Percentiles rank a stretch among this genome's conserved stretches.
phyloP scores from a whole-genome alignment of 2,888 invertebrate species.

The Allacma fusca region DNA sequence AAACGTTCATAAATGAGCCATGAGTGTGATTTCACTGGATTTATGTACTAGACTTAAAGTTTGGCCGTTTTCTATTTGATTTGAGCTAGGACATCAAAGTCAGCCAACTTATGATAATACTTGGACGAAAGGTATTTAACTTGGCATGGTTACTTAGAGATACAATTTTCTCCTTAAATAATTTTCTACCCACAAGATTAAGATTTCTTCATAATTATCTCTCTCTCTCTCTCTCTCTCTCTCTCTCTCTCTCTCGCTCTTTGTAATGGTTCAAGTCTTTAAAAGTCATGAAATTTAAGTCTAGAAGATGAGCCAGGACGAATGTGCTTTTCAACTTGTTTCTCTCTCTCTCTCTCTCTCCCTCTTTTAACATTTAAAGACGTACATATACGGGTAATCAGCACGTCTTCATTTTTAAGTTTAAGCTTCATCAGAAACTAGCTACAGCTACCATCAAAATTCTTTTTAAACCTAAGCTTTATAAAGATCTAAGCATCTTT shows the following conservation, averaged over 20 bases:
- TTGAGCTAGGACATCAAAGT: neutral
- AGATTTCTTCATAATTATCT: constrained; percentile 4
- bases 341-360: neutral
- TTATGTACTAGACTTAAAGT: neutral
- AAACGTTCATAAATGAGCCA: neutral
- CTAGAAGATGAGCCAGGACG: neutral
- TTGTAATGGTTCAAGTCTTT: neutral
- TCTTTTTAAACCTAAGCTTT: neutral
- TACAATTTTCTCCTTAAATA: constrained; percentile 12
- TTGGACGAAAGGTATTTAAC: neutral
- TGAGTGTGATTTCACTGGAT: neutral
- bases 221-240: neutral
- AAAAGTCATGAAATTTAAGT: constrained; percentile 1
- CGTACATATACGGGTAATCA: neutral
- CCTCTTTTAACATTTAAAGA: neutral
- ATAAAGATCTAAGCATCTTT: neutral
- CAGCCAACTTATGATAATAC: neutral
- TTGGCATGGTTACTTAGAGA: neutral
- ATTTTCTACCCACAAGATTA: neutral
- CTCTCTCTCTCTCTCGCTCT: no score
- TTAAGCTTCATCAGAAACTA: neutral
- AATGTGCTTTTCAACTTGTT: neutral
- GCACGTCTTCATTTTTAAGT: neutral
- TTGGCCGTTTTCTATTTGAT: constrained; percentile 9
- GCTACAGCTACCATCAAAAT: no score